A percentile compares a stretch with the other conserved stretches of the same genome.
Conservation (phyloP, 37 sponge, comb jelly and placozoan genomes). For the Amphimedon queenslandica region DNA sequence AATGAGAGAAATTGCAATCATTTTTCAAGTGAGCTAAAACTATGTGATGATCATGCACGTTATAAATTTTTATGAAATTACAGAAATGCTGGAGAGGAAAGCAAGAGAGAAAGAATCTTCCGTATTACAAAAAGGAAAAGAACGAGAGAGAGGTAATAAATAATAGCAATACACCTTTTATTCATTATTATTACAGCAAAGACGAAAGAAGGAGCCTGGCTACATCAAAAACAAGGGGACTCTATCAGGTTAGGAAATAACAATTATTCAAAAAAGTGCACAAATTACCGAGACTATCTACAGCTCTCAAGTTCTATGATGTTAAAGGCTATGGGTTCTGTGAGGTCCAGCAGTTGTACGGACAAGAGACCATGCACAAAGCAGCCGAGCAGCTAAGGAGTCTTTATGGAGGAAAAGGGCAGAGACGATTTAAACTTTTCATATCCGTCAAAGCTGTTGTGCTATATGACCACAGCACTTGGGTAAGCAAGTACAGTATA, state of each 20-base stretch:
- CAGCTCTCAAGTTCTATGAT: constrained; percentile 75
- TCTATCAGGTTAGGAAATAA: constrained; percentile 36
- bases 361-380: constrained; percentile 63
- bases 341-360: constrained; percentile 86
- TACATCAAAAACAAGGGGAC: constrained; percentile 66
- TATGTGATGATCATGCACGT: too few relatives aligned
- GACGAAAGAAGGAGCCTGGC: constrained; percentile 44
- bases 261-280: not conserved
- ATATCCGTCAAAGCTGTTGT: constrained; percentile 82
- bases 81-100: constrained; percentile 36
- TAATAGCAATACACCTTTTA: not conserved
- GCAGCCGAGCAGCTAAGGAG: constrained; percentile 74
- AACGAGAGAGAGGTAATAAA: constrained; percentile 51
- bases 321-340: constrained; percentile 87
- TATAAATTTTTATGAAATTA: too few relatives aligned
- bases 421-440: constrained; percentile 73
- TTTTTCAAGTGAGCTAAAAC: constrained; percentile 50
- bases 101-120: constrained; percentile 27
- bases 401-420: constrained; percentile 79
- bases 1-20: constrained; percentile 30
- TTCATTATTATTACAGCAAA: constrained; percentile 29
- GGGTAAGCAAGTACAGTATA: too few relatives aligned
- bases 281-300: not conserved
- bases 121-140: constrained; percentile 58
- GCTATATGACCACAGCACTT: constrained; percentile 64